A percentile compares a stretch with the other conserved stretches of the same genome.
These are phyloP conservation scores for Drosophila anceps DNA, from an alignment of 2,888 invertebrate genomes.

Conservation along the genomic window DNA sequence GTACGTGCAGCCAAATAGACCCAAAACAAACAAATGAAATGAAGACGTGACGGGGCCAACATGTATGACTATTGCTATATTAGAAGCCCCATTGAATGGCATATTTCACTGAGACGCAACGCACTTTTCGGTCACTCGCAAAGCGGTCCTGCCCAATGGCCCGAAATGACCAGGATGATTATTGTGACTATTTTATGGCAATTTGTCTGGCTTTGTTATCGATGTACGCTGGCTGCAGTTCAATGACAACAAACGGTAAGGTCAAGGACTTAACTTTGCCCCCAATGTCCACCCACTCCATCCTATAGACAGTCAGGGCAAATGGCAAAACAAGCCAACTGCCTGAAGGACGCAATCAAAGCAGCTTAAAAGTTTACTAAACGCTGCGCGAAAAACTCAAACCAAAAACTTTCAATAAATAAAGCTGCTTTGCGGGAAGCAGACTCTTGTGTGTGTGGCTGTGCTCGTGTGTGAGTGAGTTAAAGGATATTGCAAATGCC, in stretches of 20 bases:
- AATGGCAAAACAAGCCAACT: constrained; percentile 29
- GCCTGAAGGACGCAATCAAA: constrained; percentile 64
- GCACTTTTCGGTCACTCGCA: constrained; percentile 43
- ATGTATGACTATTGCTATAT: constrained; percentile 63
- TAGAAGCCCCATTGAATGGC: constrained; percentile 50
- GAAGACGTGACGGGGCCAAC: constrained; percentile 57
- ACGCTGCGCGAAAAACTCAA: constrained; percentile 34
- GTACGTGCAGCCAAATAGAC: constrained; percentile 43
- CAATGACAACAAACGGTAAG: constrained; percentile 45
- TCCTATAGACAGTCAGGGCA: constrained; percentile 1
- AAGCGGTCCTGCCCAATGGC: constrained; percentile 58
- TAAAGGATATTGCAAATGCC: constrained; percentile 30
- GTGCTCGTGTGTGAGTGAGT: neutral
- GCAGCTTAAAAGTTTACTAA: constrained; percentile 63
- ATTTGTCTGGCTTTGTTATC: constrained; percentile 64
- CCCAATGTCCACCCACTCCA: neutral
- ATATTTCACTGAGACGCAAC: constrained; percentile 32
- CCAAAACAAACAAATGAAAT: constrained; percentile 34
- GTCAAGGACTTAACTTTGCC: constrained; percentile 62
- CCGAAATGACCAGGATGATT: constrained; percentile 61
- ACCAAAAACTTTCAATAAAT: constrained; percentile 61
- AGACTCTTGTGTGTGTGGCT: neutral
- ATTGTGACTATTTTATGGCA: constrained; percentile 66
- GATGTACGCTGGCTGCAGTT: constrained; percentile 39
- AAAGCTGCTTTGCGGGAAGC: constrained; percentile 6